Base-by-base conservation (phyloP, 1,140 invertebrate genomes). In the Listronotus oregonensis region DNA sequence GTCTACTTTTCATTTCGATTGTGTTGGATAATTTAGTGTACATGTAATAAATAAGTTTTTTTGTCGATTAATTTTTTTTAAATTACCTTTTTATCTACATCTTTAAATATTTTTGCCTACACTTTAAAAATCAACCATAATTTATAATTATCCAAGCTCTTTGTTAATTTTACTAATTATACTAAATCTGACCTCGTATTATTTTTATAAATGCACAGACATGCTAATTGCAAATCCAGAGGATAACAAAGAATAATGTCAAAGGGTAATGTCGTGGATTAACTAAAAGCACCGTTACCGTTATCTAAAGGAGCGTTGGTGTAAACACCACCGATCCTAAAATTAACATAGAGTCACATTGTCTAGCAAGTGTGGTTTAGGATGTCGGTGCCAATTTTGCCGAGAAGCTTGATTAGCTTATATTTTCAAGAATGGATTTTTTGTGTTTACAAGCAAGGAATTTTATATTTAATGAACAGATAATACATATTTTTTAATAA, bases 211-310 rank as follows among this genome's bases (percentile, higher is more conserved):
- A 44, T 49, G 57, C 43, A 58, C 34, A 27, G 44, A n/a, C 32
- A 3, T 31, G 57, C 57, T 59, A 59, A 59, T 59, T 59, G 44
- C 57, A 15, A 49, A 15, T 49, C 49, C 43, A 44, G 18, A 44
- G 57, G 12, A 34, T 61, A 61, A 61, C 46, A 51, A 61, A 61
- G 58, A 61, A 32, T 61, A 61, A 61, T 51, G 47, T 51, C 58
- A 61, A 61, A 61, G 47, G 32, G 58, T 61, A 61, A 61, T 61
- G 47, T 61, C 58, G 47, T 61, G 58, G 58, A 61, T 61, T 61
- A 61, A 51, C 46, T 50, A 51, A 61, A 61, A 61, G 58, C 58
- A 37, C 15, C 47, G 34, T 42, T 27, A 61, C 46, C 31, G 47
- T 61, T 61, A 61, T 61, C 58, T 61, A 46, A 37, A 51, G 50